phyloP scores from a whole-genome alignment of 2,113 vertebrate genomes.

The Phodopus roborovskii region DNA sequence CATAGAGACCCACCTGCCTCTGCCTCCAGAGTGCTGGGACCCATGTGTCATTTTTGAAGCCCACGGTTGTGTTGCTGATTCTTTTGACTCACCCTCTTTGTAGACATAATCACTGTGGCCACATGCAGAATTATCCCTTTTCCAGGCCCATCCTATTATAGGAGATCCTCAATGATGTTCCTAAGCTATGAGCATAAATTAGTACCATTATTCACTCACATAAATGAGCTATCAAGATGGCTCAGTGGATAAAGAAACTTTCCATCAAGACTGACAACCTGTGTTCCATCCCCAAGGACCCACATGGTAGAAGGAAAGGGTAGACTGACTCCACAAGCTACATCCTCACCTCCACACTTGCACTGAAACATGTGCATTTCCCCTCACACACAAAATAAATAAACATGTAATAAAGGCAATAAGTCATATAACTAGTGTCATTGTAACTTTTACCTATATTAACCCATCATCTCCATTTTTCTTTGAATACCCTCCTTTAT shows the following conservation, averaged over 20 bases:
- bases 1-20: too few relatives aligned
- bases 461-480: not conserved
- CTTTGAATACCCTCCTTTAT: not conserved
- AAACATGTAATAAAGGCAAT: not conserved
- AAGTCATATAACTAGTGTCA: not conserved
- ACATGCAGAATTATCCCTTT: not conserved
- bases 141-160: not conserved
- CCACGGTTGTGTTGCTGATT: conserved; percentile 1
- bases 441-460: conserved; percentile 6
- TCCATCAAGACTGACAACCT: too few relatives aligned
- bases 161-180: not conserved
- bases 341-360: not conserved
- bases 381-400: not conserved
- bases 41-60: not conserved
- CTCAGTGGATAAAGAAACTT: not conserved
- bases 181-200: not conserved
- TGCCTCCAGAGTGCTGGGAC: too few relatives aligned
- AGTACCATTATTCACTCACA: not conserved
- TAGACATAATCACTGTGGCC: not conserved
- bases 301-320: not conserved
- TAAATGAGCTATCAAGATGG: not conserved
- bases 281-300: not conserved
- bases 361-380: not conserved
- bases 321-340: not conserved
- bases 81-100: not conserved